These are phyloP conservation scores for Empidonax traillii DNA, from an alignment of 2,113 vertebrate genomes.

Conservation along the genomic window DNA sequence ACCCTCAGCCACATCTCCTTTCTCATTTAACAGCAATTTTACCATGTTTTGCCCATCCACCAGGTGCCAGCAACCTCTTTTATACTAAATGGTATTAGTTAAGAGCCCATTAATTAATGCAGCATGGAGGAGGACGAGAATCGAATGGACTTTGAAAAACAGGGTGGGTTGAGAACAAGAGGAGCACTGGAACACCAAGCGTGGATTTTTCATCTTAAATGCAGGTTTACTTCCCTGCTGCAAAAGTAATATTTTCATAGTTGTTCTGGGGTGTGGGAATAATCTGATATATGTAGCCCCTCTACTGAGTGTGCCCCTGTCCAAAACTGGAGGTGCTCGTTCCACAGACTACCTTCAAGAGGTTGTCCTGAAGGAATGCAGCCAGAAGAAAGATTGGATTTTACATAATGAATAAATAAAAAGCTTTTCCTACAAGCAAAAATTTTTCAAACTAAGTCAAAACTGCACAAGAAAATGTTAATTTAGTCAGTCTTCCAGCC, in stretches of 20 bases:
- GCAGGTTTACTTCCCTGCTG: not conserved
- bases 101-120: not conserved
- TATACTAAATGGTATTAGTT: not conserved
- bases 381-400: not conserved
- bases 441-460: not conserved
- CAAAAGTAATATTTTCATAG: not conserved
- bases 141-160: not conserved
- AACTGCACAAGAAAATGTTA: not conserved
- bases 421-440: not conserved
- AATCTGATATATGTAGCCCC: fast-evolving
- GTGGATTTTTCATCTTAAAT: not conserved
- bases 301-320: fast-evolving
- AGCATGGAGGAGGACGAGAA: not conserved
- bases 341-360: not conserved
- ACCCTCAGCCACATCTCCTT: not conserved
- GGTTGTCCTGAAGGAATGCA: not conserved
- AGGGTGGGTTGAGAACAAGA: not conserved
- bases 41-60: not conserved
- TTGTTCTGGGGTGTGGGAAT: not conserved
- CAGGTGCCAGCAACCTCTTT: not conserved
- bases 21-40: not conserved
- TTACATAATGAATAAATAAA: not conserved
- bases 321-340: not conserved
- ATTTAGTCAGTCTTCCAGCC: not conserved
- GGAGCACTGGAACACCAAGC: not conserved